A percentile compares a stretch with the other conserved stretches of the same genome.
Evolutionary conservation across 1,140 invertebrate genomes (phyloP).

Genomic region (Hermetia illucens): DNA sequence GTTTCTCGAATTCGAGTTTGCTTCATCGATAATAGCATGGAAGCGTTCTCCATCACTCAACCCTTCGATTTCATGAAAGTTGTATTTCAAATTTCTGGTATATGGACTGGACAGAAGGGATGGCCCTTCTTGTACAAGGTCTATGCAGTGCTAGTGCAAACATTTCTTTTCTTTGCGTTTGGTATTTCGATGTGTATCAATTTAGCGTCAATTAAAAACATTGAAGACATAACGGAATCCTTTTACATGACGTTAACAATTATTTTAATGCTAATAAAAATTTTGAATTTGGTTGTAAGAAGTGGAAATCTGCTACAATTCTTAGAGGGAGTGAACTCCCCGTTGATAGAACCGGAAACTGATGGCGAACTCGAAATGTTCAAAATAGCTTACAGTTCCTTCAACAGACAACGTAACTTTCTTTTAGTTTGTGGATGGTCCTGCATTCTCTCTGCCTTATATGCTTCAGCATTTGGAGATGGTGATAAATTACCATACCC

Average conservation of each 20-base stretch:
- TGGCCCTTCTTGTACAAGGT: background rate
- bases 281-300: background rate
- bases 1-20: too few relatives aligned
- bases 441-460: background rate
- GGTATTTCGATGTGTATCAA: background rate
- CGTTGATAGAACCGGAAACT: background rate
- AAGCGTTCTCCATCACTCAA: too few relatives aligned
- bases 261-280: background rate
- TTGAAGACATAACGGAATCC: background rate
- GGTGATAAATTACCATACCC: background rate
- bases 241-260: background rate
- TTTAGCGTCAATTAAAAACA: background rate
- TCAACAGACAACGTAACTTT: background rate
- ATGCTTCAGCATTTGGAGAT: background rate
- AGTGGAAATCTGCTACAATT: background rate
- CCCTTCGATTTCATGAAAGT: too few relatives aligned
- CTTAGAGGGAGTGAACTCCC: background rate
- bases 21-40: too few relatives aligned
- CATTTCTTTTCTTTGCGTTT: background rate
- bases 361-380: background rate
- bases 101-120: too few relatives aligned
- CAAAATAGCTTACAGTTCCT: background rate
- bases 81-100: too few relatives aligned
- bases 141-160: background rate
- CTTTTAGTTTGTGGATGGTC: background rate